Evolutionary conservation across 2,888 invertebrate species (phyloP), one percentile per base, ranked within the genome.

Genomic region (Agapetus fuscipes): DNA sequence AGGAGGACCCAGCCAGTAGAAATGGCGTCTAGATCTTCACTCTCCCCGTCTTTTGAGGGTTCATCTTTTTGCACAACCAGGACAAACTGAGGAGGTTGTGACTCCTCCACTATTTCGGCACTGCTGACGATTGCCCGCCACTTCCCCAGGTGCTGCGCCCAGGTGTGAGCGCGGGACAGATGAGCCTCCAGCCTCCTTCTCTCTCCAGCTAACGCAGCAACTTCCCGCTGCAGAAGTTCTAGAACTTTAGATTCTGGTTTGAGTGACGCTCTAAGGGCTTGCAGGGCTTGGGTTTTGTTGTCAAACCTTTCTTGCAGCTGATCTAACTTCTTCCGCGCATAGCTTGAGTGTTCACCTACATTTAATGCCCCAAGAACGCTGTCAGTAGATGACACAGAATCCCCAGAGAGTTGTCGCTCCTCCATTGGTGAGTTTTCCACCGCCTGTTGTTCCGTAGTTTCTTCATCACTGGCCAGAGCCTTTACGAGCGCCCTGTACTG

Each of bases 121-220:
- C 81, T 83, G 57, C 86, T 84, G 15, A 91, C 83, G 28, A 80
- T 78, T 4, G 89, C 89, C 43, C 83, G 76, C 93, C 93, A 93
- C 48, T 76, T 75, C 14, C 91, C 90, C 49, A 91, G 66, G 58
- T 91, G 86, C 51, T 89, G 88, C 0, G 86, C 84, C 93, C 93
- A 93, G 33, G 83, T 78, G 62, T 90, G 88, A 0, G 91, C 91
- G 27, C 90, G 72, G 11, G 80, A 76, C 36, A 91, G 69, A 61
- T 93, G 90, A 0, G 85, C 83, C 57, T 91, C 89, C 27, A 90
- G 61, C 49, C 86, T 78, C 48, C 83, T 66, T 55, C 83, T 82
- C 55, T 90, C 89, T 3, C 80, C 80, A 47, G 83, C 81, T 35
- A 93, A 62, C 64, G 81, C 78, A 53, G 87, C 86, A 49, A 91